These are phyloP conservation scores for Andrena bicolor DNA, from an alignment of 2,888 invertebrate species.

Conservation along the genomic window DNA sequence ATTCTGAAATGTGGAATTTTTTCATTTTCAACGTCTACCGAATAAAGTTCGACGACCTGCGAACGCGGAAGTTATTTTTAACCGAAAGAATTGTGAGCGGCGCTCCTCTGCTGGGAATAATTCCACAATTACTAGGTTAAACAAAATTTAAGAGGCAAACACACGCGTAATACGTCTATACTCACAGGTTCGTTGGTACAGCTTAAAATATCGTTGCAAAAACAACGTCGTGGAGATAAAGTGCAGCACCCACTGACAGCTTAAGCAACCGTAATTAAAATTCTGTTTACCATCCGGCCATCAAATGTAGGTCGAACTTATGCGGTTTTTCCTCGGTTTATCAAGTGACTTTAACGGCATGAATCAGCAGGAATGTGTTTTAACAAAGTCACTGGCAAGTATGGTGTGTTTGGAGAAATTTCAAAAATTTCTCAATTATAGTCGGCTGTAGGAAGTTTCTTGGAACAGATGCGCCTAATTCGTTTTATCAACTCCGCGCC, in stretches of 20 bases:
- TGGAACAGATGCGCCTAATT: background rate
- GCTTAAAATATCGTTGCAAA: conserved; percentile 41
- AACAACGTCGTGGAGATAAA: conserved; percentile 32
- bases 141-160: conserved; percentile 37
- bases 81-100: background rate
- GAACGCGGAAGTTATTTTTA: background rate
- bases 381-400: background rate
- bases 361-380: conserved; percentile 9
- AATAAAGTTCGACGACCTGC: background rate
- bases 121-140: conserved; percentile 12
- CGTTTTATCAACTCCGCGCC: background rate
- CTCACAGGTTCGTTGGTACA: conserved; percentile 24
- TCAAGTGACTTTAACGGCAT: background rate
- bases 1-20: background rate
- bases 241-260: conserved; percentile 29
- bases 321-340: conserved; percentile 22
- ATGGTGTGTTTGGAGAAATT: background rate
- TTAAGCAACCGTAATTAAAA: conserved; percentile 37
- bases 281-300: conserved; percentile 40
- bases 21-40: background rate
- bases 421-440: background rate
- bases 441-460: background rate
- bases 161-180: conserved; percentile 15
- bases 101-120: background rate
- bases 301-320: conserved; percentile 31